Evolutionary conservation across 2,888 invertebrate genomes (phyloP).

Genomic region (Campoplex nolae): DNA sequence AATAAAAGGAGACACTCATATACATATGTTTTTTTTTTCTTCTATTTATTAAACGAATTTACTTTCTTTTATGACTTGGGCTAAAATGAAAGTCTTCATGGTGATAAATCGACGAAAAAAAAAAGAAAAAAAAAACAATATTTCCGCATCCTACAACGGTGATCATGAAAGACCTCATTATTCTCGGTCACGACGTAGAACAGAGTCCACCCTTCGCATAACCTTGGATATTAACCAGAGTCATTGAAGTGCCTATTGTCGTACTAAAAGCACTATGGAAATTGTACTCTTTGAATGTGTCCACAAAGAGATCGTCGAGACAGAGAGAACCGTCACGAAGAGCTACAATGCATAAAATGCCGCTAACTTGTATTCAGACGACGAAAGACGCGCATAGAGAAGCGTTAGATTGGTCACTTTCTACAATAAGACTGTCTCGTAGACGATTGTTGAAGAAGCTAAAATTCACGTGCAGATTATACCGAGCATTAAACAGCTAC

Average conservation of each 20-base stretch:
- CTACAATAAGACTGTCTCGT: slow-evolving; percentile 37
- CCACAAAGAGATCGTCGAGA: slow-evolving; percentile 73
- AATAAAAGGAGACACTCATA: neutral
- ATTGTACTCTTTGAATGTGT: slow-evolving; percentile 81
- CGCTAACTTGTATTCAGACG: slow-evolving; percentile 60
- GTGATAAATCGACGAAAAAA: neutral
- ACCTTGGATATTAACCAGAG: slow-evolving; percentile 81
- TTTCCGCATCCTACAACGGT: neutral
- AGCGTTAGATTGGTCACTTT: slow-evolving; percentile 76
- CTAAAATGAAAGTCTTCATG: too few species aligned
- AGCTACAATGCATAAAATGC: slow-evolving; percentile 37
- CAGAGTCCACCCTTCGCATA: slow-evolving; percentile 77
- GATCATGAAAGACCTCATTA: neutral
- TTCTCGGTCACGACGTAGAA: slow-evolving; percentile 5
- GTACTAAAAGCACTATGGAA: slow-evolving; percentile 77
- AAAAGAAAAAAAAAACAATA: too few species aligned
- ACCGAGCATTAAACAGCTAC: slow-evolving; percentile 34
- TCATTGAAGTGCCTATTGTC: slow-evolving; percentile 80
- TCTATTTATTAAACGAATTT: neutral
- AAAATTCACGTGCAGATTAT: slow-evolving; percentile 62
- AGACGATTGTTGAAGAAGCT: slow-evolving; percentile 72
- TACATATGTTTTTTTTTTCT: neutral
- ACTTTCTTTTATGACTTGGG: neutral
- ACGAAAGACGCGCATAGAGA: slow-evolving; percentile 67
- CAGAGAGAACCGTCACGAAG: slow-evolving; percentile 31